phyloP scores from a whole-genome alignment of 2,797 vertebrate genomes.

The Neopelma chrysocephalum region DNA sequence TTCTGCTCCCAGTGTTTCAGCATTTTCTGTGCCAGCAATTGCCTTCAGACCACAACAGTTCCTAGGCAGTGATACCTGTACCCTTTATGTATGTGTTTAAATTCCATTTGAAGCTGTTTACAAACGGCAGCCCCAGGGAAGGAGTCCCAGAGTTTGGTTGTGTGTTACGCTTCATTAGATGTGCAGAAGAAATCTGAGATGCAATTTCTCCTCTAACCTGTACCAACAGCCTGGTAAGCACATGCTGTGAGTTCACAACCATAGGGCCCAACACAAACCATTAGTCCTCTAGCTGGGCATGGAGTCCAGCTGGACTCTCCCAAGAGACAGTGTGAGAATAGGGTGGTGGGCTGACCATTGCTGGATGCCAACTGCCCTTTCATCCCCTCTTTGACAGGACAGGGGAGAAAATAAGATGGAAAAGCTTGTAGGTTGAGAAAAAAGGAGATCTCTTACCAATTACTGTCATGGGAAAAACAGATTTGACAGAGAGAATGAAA shows the following conservation, averaged over 20 bases:
- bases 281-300: not conserved
- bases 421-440: not conserved
- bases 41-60: not conserved
- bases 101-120: not conserved
- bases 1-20: not conserved
- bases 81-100: not conserved
- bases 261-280: not conserved
- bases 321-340: not conserved
- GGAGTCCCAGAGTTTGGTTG: not conserved
- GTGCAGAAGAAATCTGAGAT: not conserved
- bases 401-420: not conserved
- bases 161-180: fast-evolving
- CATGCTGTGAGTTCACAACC: not conserved
- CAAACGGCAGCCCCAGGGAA: not conserved
- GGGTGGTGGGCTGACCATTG: not conserved
- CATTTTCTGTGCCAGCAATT: not conserved
- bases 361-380: not conserved
- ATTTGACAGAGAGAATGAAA: not conserved
- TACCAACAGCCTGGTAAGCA: not conserved
- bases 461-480: not conserved
- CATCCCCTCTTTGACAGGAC: fast-evolving
- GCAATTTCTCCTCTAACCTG: not conserved
- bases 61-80: not conserved
- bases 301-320: not conserved
- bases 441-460: not conserved